phyloP scores from a whole-genome alignment of 2,888 invertebrate genomes.

The Byasa hedistus region DNA sequence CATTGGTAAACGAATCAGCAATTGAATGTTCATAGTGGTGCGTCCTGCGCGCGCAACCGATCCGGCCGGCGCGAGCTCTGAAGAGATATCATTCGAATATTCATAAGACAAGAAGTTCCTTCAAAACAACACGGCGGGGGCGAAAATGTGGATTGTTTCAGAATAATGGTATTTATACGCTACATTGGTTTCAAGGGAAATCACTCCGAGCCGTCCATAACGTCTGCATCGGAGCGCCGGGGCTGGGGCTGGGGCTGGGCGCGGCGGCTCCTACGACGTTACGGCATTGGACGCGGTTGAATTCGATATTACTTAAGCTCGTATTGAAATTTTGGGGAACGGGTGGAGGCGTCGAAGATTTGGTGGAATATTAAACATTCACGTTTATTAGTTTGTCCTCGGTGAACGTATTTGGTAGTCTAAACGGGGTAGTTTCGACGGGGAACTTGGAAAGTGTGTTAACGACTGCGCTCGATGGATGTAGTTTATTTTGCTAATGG shows the following conservation, averaged over 20 bases:
- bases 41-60: too few species aligned
- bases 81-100: slow-evolving; percentile 43
- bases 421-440: slow-evolving; percentile 72
- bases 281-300: slow-evolving; percentile 46
- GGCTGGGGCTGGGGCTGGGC: slow-evolving; percentile 32
- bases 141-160: slow-evolving; percentile 72
- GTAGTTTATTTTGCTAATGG: slow-evolving; percentile 68
- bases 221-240: slow-evolving; percentile 53
- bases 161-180: slow-evolving; percentile 79
- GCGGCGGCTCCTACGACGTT: slow-evolving; percentile 45
- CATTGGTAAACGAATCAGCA: slow-evolving; percentile 4
- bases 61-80: too few species aligned
- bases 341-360: slow-evolving; percentile 61
- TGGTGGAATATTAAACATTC: slow-evolving; percentile 77
- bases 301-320: slow-evolving; percentile 69
- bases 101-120: slow-evolving; percentile 55
- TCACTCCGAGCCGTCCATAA: slow-evolving; percentile 75
- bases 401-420: slow-evolving; percentile 68
- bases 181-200: slow-evolving; percentile 80
- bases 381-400: slow-evolving; percentile 79
- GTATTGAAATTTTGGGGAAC: slow-evolving; percentile 64
- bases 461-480: slow-evolving; percentile 60
- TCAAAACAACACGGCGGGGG: slow-evolving; percentile 59
- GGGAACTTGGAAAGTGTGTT: slow-evolving; percentile 74
- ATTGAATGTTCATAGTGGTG: too few species aligned